Conservation (phyloP, 2,113 vertebrate genomes). For the Perognathus longimembris region DNA sequence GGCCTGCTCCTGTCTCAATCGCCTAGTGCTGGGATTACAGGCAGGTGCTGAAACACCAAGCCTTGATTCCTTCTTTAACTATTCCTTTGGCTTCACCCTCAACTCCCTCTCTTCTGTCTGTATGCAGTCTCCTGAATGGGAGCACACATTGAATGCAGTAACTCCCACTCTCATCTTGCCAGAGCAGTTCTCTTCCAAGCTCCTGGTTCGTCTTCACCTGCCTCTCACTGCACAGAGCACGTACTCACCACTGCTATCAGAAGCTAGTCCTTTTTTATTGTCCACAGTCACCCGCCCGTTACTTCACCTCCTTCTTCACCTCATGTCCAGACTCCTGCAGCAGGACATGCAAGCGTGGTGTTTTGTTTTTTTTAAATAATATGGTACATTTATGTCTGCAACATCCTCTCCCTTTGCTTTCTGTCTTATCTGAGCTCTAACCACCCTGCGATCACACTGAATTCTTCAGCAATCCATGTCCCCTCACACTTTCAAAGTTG, state of each 20-base stretch:
- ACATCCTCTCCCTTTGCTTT: background rate
- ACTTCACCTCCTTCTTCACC: background rate
- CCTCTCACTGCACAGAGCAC: background rate
- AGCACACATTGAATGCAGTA: background rate
- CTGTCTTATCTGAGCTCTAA: background rate
- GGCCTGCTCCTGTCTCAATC: background rate
- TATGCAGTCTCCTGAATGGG: background rate
- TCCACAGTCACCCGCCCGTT: background rate
- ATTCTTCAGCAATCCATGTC: background rate
- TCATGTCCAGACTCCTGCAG: background rate
- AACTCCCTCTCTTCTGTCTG: background rate
- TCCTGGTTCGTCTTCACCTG: background rate
- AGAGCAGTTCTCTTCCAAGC: slow-evolving; percentile 27
- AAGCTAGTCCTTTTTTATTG: background rate
- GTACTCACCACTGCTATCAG: background rate
- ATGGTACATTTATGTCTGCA: background rate
- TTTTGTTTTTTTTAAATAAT: background rate
- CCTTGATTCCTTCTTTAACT: background rate
- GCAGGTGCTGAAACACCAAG: background rate
- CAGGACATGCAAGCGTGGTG: background rate
- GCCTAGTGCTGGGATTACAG: no score
- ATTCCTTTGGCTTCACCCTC: background rate
- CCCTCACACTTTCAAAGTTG: background rate
- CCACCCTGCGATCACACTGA: background rate
- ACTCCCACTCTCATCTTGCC: background rate